Evolutionary conservation across 2,888 invertebrate genomes (phyloP).

Genomic region (Cerastoderma edule): DNA sequence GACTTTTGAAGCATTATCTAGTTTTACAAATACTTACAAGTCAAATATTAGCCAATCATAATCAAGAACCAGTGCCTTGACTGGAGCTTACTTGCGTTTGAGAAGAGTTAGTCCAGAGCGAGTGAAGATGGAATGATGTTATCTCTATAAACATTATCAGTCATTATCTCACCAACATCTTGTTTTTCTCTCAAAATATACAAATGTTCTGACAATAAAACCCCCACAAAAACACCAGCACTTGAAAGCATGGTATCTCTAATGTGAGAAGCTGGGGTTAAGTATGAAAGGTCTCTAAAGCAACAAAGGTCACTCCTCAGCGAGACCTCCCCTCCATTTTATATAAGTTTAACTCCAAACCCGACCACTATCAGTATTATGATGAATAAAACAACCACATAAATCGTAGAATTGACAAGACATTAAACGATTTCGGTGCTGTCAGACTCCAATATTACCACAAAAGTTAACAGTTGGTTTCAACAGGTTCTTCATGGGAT

Average conservation of each 20-base stretch:
- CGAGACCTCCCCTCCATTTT: constrained; percentile 24
- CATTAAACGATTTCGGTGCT: background rate
- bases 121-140: background rate
- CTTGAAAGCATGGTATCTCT: constrained; percentile 20
- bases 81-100: too few relatives aligned
- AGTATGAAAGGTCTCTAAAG: background rate
- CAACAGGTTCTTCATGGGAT: too few relatives aligned
- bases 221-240: constrained; percentile 19
- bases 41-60: too few relatives aligned
- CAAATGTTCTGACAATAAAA: constrained; percentile 40
- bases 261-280: background rate
- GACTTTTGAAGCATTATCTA: too few relatives aligned
- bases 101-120: too few relatives aligned
- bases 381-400: background rate
- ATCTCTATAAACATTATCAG: background rate
- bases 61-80: too few relatives aligned
- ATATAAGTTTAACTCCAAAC: background rate
- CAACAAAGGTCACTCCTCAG: background rate
- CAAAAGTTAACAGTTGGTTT: too few relatives aligned
- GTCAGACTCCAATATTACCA: too few relatives aligned
- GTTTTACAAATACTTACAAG: too few relatives aligned
- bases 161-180: constrained; percentile 4
- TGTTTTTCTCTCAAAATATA: constrained; percentile 19
- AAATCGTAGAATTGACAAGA: constrained; percentile 6
- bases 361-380: constrained; percentile 7